Evolutionary conservation across 1,140 invertebrate species (phyloP), one percentile per base, ranked within the genome.

Genomic region (Trachymyrmex cornetzi): DNA sequence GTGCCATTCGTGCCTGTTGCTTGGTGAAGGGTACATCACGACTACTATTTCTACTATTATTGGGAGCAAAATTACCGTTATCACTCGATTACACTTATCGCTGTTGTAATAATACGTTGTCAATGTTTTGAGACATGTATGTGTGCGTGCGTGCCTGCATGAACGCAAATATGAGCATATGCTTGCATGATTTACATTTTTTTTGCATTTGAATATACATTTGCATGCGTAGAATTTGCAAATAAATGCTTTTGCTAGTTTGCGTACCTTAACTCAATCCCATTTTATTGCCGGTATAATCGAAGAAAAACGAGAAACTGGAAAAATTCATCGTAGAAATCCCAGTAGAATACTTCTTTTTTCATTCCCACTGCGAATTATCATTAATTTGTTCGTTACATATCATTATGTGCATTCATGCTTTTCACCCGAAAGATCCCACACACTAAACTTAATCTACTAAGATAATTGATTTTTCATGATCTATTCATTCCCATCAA

Each of bases 21-120:
- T 92, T 91, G 91, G 91, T 92, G 91, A 79, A 91, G 91, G 91
- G 79, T 88, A 90, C 34, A 59, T 64, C 48, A 63, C 24, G 63
- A 57, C 24, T 27, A 44, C 7, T 30, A 14, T 24, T 53, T 72
- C 44, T 66, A 66, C 0, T 48, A 30, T 66, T 82, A 5, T 77
- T 64, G 44, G 14, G 53, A 87, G 34, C 27, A 27, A 16, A 27
- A 82, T 77, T 77, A 74, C 38, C 63, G 77, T 88, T 79, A 72
- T 87, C 30, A 38, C 59, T 71, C 14, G 14, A 55, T 81, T 80
- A 71, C 24, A 81, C 5, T 27, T 81, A 50, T 44, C 75, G 84
- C 74, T 82, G 22, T 85, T 87, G 57, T 89, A 81, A 81, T 69
- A 24, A n/a, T 11, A 38, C 38, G 16, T 81, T 81, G 53, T 27